A percentile compares a stretch with the other conserved stretches of the same genome.
These are phyloP conservation scores for Argyrosomus japonicus DNA, from an alignment of 2,113 vertebrate genomes.

Conservation along the genomic window DNA sequence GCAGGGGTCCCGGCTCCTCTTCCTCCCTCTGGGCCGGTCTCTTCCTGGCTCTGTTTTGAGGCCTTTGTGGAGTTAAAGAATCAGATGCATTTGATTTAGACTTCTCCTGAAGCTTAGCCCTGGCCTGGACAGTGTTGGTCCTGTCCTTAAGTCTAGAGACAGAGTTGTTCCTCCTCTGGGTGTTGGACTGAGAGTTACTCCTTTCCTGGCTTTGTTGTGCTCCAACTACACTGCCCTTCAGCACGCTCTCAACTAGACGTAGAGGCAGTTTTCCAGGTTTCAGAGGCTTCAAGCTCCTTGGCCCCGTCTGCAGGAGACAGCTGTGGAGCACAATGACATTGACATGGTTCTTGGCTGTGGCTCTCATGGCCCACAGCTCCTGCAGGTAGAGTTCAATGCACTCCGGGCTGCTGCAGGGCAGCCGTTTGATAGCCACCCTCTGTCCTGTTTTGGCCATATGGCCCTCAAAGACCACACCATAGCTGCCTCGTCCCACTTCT, in stretches of 20 bases:
- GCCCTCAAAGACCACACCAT: slow-evolving; percentile 94
- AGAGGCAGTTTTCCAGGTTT: slow-evolving; percentile 87
- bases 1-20: slow-evolving; percentile 71
- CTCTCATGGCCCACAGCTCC: slow-evolving; percentile 94
- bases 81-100: slow-evolving; percentile 24
- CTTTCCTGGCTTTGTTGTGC: slow-evolving; percentile 30
- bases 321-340: slow-evolving; percentile 91
- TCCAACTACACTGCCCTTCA: slow-evolving; percentile 86
- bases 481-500: slow-evolving; percentile 94
- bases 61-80: slow-evolving; percentile 51
- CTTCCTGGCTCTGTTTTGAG: slow-evolving; percentile 60
- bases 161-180: slow-evolving; percentile 22
- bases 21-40: slow-evolving; percentile 82
- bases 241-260: slow-evolving; percentile 92
- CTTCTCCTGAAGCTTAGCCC: slow-evolving; percentile 14
- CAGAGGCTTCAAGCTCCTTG: slow-evolving; percentile 75
- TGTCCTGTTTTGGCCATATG: slow-evolving; percentile 82
- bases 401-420: slow-evolving; percentile 93
- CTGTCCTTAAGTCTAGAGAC: slow-evolving; percentile 56
- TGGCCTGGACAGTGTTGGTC: slow-evolving; percentile 45
- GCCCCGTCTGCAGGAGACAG: slow-evolving; percentile 82
- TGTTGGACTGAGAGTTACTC: not conserved
- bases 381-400: slow-evolving; percentile 93
- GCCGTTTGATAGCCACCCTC: slow-evolving; percentile 91
- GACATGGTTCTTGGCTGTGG: slow-evolving; percentile 88